Conservation (phyloP, 2,113 vertebrate species). For the Crotalus viridis region DNA sequence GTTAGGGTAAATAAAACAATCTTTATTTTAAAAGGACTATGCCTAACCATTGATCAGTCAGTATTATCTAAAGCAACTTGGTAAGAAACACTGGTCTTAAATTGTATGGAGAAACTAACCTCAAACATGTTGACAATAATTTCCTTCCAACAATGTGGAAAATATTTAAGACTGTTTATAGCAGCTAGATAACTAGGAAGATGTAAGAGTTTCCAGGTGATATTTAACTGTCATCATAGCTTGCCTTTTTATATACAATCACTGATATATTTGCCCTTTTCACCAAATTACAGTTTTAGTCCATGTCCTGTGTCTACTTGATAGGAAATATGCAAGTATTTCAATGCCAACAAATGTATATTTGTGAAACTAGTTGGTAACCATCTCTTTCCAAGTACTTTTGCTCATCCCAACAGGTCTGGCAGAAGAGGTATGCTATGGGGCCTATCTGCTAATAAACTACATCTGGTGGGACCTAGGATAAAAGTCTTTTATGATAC, state of each 20-base stretch:
- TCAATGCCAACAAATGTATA: not conserved
- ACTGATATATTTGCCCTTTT: not conserved
- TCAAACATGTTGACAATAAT: not conserved
- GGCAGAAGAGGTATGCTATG: not conserved
- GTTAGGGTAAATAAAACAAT: not conserved
- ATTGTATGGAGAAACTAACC: not conserved
- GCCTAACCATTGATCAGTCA: not conserved
- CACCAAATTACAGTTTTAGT: not conserved
- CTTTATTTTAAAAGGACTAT: not conserved
- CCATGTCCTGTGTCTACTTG: not conserved
- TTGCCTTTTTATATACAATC: not conserved
- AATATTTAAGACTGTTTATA: not conserved
- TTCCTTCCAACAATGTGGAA: not conserved
- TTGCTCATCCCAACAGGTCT: not conserved
- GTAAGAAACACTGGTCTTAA: not conserved
- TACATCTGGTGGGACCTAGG: not conserved
- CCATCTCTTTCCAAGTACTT: not conserved
- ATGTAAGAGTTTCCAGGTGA: not conserved
- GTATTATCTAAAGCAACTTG: not conserved
- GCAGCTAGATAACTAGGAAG: not conserved
- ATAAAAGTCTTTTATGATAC: not conserved
- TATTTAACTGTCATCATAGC: not conserved
- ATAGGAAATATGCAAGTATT: not conserved
- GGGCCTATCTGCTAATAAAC: not conserved
- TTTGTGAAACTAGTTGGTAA: not conserved